A percentile compares a stretch with the other conserved stretches of the same genome.
These are phyloP conservation scores for Sarcophaga bullata DNA, from an alignment of 1,140 invertebrate genomes.

Conservation along the genomic window DNA sequence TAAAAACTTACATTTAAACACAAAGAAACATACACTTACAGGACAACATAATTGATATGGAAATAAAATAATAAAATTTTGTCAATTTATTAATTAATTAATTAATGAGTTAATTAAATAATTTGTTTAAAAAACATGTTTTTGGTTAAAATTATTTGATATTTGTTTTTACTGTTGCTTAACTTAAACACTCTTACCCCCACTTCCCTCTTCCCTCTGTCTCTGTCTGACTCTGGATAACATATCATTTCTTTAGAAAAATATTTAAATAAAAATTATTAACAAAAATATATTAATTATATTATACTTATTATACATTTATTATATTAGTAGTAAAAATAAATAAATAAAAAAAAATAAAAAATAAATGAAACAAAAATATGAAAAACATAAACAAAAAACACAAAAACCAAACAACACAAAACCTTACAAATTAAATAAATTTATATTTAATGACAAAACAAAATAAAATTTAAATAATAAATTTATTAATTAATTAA, in stretches of 20 bases:
- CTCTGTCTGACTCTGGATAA: slow-evolving; percentile 19
- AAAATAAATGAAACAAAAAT: too few relatives aligned
- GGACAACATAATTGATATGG: neutral
- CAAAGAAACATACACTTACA: neutral
- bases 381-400: too few relatives aligned
- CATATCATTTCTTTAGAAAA: slow-evolving; percentile 40
- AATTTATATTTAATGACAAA: slow-evolving; percentile 1
- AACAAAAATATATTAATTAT: slow-evolving; percentile 30
- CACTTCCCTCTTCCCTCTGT: neutral
- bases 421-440: too few relatives aligned
- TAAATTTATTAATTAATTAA: neutral
- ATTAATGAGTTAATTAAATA: too few relatives aligned
- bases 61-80: slow-evolving; percentile 20
- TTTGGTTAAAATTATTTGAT: too few relatives aligned
- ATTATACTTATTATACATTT: too few relatives aligned
- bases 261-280: slow-evolving; percentile 38
- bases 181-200: neutral
- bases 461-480: neutral
- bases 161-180: too few relatives aligned
- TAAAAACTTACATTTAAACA: neutral
- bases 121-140: too few relatives aligned
- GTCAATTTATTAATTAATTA: neutral
- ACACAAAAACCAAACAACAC: neutral
- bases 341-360: slow-evolving; percentile 22
- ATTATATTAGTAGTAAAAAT: slow-evolving; percentile 21